A percentile compares a stretch with the other conserved stretches of the same genome.
phyloP scores from a whole-genome alignment of 2,888 invertebrate species.

The Agrilus mali region DNA sequence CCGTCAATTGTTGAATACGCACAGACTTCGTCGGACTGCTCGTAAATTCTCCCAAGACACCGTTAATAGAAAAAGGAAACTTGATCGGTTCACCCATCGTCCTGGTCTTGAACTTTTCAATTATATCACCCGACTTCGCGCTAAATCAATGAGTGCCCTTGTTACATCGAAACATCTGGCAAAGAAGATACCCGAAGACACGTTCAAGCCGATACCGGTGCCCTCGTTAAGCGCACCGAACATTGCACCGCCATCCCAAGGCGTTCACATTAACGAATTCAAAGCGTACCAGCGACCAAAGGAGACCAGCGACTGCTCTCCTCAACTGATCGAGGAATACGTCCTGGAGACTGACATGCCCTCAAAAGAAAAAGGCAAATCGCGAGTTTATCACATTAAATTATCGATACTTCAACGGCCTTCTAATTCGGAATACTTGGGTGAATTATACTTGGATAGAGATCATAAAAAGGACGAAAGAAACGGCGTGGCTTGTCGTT shows the following conservation, averaged over 20 bases:
- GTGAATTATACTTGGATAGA: constrained; percentile 79
- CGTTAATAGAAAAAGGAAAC: constrained; percentile 76
- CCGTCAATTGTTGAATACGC: constrained; percentile 60
- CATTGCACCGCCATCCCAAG: constrained; percentile 40
- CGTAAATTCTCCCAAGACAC: constrained; percentile 67
- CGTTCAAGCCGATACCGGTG: constrained; percentile 46
- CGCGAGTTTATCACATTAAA: constrained; percentile 60
- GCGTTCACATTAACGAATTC: constrained; percentile 29
- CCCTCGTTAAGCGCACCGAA: constrained; percentile 49
- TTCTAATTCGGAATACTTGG: constrained; percentile 78
- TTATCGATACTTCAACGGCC: constrained; percentile 78
- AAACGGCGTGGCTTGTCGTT: constrained; percentile 75
- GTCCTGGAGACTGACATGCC: constrained; percentile 76
- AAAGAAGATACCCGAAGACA: constrained; percentile 42
- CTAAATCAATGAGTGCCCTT: constrained; percentile 33
- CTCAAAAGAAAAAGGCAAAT: constrained; percentile 30
- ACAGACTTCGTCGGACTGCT: constrained; percentile 60
- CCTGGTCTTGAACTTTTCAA: constrained; percentile 67
- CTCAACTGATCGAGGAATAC: constrained; percentile 77
- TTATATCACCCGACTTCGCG: constrained; percentile 44
- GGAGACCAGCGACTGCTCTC: constrained; percentile 37
- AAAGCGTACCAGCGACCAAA: constrained; percentile 34
- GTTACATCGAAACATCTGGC: constrained; percentile 36
- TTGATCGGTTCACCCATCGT: constrained; percentile 71
- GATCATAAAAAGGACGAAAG: constrained; percentile 40